Evolutionary conservation across 2,797 vertebrate genomes (phyloP), one percentile per base, ranked within the genome.

Genomic region (Ptychadena robeensis): DNA sequence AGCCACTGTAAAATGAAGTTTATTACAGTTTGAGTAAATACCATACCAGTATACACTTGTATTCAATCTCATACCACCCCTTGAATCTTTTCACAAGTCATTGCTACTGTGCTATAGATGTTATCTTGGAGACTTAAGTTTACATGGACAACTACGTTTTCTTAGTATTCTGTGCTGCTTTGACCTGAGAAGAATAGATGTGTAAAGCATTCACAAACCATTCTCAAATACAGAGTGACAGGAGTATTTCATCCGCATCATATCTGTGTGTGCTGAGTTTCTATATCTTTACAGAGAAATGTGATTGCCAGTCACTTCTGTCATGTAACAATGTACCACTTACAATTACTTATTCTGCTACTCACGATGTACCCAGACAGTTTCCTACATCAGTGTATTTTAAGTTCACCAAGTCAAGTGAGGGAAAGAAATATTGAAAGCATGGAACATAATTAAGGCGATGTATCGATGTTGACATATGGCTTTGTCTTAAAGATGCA

Each of bases 271-370:
- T 76, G 27, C 48, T 38, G 9, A 61, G 67, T 77, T 53, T 66
- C 75, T 53, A 34, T 69, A 44, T 70, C 5, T 59, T 70, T 37
- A 76, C 65, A 69, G n/a, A 22, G 48, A 59, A 69, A 70, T 70
- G 80, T 63, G 72, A 63, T 12, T 82, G 80, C 61, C 80, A 76
- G 67, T 82, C 72, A 75, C 71, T 65, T 67, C 40, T 59, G 72
- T 75, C 73, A 82, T 67, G 65, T 38, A 75, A 63, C 72, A 82
- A 82, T 68, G 48, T 35, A 75, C 66, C 72, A 75, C 40, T 74
- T 81, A n/a, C 66, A 75, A 61, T 82, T 37, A 82, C 44, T 68
- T 38, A 35, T 75, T 75, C 63, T 69, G 31, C 27, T 68, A 35
- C 32, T 66, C 27, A 14, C 61, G 59, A 53, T n/a, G n/a, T 64